Conservation (phyloP, 2,113 vertebrate species). For the Phylloscopus trochiloides region DNA sequence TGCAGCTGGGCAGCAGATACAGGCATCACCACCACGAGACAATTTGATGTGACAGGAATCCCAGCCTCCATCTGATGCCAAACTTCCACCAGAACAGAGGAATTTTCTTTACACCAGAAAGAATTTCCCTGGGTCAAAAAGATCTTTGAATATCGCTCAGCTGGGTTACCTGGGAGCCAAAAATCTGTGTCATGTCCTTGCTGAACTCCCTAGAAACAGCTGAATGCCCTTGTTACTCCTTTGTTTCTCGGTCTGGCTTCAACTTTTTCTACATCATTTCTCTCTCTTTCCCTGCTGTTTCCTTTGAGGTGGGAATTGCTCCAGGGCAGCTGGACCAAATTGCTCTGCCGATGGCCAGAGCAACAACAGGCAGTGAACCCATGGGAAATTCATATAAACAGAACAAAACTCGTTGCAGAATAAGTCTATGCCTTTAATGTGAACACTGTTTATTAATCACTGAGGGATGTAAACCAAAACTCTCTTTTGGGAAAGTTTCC, state of each 20-base stretch:
- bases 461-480: not conserved
- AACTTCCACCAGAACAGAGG: not conserved
- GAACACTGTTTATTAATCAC: not conserved
- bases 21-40: not conserved
- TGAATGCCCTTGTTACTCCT: not conserved
- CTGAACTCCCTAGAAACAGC: not conserved
- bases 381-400: not conserved
- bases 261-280: not conserved
- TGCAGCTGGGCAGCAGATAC: not conserved
- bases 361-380: not conserved
- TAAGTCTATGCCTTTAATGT: not conserved
- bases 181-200: not conserved
- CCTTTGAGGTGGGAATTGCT: not conserved
- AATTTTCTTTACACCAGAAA: not conserved
- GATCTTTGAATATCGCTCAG: not conserved
- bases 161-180: not conserved
- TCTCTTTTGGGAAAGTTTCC: not conserved
- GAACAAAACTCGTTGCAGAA: not conserved
- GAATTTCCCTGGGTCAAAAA: not conserved
- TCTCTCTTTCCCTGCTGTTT: not conserved
- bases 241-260: not conserved
- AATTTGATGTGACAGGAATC: not conserved
- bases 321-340: not conserved
- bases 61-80: not conserved
- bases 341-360: not conserved